These are phyloP conservation scores for Heteractis magnifica DNA, from an alignment of 92 coral and sea anemone genomes.

Conservation along the genomic window DNA sequence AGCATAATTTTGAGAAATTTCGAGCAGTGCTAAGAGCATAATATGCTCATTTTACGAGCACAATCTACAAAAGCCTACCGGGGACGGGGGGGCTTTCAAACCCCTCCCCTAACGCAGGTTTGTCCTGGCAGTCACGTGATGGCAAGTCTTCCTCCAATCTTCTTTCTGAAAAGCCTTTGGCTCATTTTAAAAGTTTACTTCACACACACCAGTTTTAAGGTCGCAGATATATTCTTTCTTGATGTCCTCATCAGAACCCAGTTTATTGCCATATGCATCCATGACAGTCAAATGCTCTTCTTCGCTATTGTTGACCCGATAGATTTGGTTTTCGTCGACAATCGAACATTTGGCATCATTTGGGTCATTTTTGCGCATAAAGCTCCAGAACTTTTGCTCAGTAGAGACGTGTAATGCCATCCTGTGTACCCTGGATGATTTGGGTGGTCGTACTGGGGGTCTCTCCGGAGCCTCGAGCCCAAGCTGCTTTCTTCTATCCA, in stretches of 20 bases:
- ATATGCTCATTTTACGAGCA: too few relatives aligned
- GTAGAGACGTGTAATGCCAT: constrained; percentile 34
- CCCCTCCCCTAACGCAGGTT: too few relatives aligned
- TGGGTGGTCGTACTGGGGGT: constrained; percentile 53
- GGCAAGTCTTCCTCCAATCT: not conserved
- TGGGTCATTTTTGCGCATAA: constrained; percentile 32
- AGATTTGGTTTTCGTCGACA: constrained; percentile 16
- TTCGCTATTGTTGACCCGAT: not conserved
- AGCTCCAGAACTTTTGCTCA: constrained; percentile 51
- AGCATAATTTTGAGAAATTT: too few relatives aligned
- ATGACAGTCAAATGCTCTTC: not conserved
- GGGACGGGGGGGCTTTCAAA: too few relatives aligned
- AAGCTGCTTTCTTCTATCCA: not conserved
- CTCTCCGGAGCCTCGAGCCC: constrained; percentile 16
- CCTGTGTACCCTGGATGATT: constrained; percentile 40
- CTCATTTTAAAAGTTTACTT: not conserved
- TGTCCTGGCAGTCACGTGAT: too few relatives aligned
- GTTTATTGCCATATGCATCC: not conserved
- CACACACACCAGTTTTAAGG: constrained; percentile 2
- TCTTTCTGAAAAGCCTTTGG: not conserved
- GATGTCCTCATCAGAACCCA: not conserved
- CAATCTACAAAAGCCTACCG: too few relatives aligned
- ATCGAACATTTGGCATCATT: constrained; percentile 30
- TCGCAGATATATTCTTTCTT: not conserved
- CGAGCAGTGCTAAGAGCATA: too few relatives aligned